Conservation (phyloP, 2,113 vertebrate genomes). For the Archilochus colubris region DNA sequence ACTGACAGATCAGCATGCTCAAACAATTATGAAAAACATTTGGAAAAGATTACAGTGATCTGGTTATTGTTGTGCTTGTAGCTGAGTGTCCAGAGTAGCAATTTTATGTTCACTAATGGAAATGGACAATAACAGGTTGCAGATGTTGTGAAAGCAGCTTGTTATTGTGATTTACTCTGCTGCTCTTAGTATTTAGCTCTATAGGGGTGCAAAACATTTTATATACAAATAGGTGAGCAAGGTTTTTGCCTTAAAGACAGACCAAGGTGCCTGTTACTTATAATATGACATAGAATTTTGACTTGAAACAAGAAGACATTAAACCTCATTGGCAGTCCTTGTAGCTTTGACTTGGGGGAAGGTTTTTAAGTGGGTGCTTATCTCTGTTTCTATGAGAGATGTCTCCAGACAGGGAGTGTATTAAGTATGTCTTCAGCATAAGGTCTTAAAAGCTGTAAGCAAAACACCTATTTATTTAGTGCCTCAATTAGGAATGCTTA, state of each 20-base stretch:
- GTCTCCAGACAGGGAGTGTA: not conserved
- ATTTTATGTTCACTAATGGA: conserved; percentile 28
- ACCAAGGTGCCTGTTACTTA: not conserved
- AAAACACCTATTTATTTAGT: not conserved
- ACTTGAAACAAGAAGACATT: not conserved
- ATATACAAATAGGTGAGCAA: not conserved
- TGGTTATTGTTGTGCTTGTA: conserved; percentile 10
- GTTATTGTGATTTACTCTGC: not conserved
- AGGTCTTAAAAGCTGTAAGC: not conserved
- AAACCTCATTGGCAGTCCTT: not conserved
- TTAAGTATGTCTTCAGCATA: not conserved
- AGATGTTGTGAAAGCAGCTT: conserved; percentile 36
- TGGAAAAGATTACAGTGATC: not conserved
- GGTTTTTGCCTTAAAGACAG: not conserved
- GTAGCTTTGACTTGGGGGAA: not conserved
- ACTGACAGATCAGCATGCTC: not conserved
- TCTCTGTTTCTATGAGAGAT: not conserved
- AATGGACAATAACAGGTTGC: conserved; percentile 34
- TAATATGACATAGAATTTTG: not conserved
- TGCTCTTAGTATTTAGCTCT: not conserved
- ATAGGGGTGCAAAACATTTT: not conserved
- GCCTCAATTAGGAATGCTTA: not conserved
- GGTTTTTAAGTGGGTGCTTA: not conserved
- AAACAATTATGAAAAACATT: not conserved
- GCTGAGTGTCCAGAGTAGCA: not conserved